Evolutionary conservation across 2,797 vertebrate genomes (phyloP), one percentile per base, ranked within the genome.

Genomic region (Bufotes viridis): DNA sequence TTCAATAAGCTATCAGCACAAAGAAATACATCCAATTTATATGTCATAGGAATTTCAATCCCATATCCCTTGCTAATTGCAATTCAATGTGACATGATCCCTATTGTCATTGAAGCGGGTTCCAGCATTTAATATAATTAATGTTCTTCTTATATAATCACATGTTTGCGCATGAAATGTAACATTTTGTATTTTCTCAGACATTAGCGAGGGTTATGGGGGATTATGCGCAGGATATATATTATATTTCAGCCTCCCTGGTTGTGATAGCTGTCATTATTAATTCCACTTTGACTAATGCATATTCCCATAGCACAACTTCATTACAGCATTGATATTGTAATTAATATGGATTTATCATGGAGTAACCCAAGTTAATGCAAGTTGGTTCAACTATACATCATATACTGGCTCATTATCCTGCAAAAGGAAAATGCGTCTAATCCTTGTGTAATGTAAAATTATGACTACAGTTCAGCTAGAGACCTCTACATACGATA

Each of bases 341-440:
- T 93, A 94, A 93, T 95, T 94, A 94, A 93, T 94, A 95, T 93
- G 90, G 94, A 95, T 95, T 94, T 95, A 88, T 93, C 94, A 94
- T 90, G 95, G 94, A 85, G 88, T 90, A 92, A 89, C 90, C 87
- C 69, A 72, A 91, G 88, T 89, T 93, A 94, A 94, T 91, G 87
- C 63, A 83, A 34, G 87, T 90, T 93, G 91, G 58, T 75, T 89
- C 82, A 78, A 89, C 78, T 89, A 86, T 89, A 82, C 80, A 89
- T 89, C 61, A 86, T 61, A 86, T 29, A 75, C 72, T n/a, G 58
- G 0, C 87, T 78, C 88, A 70, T 89, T 89, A 89, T 89, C 67
- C 60, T 9, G 74, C 67, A 81, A 88, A 81, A 20, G 72, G 67
- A 57, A 69, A 60, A 88, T 70, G 58, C 51, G 12, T 78, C 57